Evolutionary conservation across 2,113 vertebrate species (phyloP), one percentile per base, ranked within the genome.

Genomic region (Hippoglossus stenolepis): DNA sequence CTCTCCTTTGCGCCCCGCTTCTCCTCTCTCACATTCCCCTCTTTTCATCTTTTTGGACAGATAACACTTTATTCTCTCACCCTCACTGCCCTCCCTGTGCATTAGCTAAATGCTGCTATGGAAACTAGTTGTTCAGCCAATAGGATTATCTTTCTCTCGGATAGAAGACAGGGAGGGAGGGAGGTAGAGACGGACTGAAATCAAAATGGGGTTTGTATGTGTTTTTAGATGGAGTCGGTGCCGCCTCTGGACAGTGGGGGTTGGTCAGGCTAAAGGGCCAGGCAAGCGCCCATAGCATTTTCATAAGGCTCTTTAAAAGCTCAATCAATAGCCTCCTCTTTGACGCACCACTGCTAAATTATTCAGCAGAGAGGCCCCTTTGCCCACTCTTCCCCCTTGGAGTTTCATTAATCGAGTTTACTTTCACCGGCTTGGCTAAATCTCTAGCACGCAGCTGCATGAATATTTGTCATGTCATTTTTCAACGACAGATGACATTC

Each of bases 271-370:
- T 91, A 89, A 91, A 85, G 95, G 93, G 73, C 62, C 62, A 43
- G 60, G 65, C 65, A 57, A 91, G 91, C 84, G 88, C 73, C 95
- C 93, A 93, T 94, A 95, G 95, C 93, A 93, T 95, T 95, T 95
- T 96, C 92, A 95, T 83, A 92, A 94, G 73, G 87, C 78, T 92
- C 94, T 93, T 95, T 87, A 86, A 96, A 96, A 96, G 93, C 94
- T 90, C 94, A 95, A 96, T 96, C 96, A 95, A 93, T 96, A 95
- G 90, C 89, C 83, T 92, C 93, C 92, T 95, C 91, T 94, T 94
- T 94, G 94, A 96, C 93, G 89, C 63, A 90, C 85, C 40, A 87
- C 85, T 92, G 90, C 92, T 97, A 95, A 96, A 96, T 97, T 95
- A 98, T 97, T 97, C 95, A 97, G 93, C 92, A 91, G 92, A 92